Evolutionary conservation across 2,797 vertebrate genomes (phyloP).

Genomic region (Diceros bicornis): DNA sequence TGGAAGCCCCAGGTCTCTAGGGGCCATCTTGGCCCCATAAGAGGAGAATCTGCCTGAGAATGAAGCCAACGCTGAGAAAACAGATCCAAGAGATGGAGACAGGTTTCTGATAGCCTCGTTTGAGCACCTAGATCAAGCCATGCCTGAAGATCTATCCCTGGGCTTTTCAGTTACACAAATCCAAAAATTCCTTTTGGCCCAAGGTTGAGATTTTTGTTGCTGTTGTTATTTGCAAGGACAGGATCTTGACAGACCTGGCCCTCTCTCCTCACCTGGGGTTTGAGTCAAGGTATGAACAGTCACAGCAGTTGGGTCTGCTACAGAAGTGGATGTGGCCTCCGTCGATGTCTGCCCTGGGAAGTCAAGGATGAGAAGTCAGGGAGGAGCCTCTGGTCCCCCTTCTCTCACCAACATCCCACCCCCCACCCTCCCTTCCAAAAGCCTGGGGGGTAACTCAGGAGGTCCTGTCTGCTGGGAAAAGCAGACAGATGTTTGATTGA

Average conservation of each 20-base stretch:
- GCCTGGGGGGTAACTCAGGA: not conserved
- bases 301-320: not conserved
- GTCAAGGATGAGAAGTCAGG: not conserved
- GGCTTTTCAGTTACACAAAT: not conserved
- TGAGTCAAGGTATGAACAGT: not conserved
- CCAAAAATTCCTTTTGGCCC: not conserved
- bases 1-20: not conserved
- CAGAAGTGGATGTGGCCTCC: not conserved
- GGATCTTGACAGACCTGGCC: not conserved
- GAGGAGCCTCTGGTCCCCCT: not conserved
- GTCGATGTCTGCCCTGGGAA: constrained; percentile 54
- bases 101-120: not conserved
- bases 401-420: not conserved
- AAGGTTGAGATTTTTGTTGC: not conserved
- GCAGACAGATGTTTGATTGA: not conserved
- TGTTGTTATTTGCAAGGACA: not conserved
- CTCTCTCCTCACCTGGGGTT: constrained; percentile 56
- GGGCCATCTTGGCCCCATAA: not conserved
- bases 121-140: constrained; percentile 12
- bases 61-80: not conserved
- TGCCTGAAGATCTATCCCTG: not conserved
- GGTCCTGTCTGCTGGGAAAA: not conserved
- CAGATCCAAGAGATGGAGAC: not conserved
- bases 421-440: not conserved
- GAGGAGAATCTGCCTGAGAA: not conserved